A percentile compares a stretch with the other conserved stretches of the same genome.
Evolutionary conservation across 35 echinoderm and acorn worm species (phyloP).

Genomic region (Apostichopus parvimensis): DNA sequence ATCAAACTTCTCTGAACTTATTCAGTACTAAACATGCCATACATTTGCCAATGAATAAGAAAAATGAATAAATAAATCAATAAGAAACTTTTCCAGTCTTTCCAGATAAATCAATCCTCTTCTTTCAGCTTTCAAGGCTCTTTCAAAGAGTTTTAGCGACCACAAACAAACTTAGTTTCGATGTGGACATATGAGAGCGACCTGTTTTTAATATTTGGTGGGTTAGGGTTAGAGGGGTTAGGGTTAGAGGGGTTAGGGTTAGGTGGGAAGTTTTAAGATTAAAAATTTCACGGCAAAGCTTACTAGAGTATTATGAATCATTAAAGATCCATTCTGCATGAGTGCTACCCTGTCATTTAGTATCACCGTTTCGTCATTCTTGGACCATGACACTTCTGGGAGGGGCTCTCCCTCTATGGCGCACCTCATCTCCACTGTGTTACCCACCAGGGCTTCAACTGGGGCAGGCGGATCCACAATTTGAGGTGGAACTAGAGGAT

Average conservation of each 20-base stretch:
- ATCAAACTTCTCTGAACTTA: no score
- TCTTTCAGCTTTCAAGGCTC: no score
- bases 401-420: conserved; percentile 65
- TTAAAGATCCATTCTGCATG: conserved; percentile 74
- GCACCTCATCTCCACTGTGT: conserved; percentile 65
- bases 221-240: no score
- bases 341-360: conserved; percentile 31
- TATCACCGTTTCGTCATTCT: conserved; percentile 49
- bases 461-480: conserved; percentile 51
- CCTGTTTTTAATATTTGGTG: background rate
- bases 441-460: conserved; percentile 1
- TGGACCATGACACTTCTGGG: conserved; percentile 77
- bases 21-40: no score
- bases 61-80: background rate
- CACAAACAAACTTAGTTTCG: background rate
- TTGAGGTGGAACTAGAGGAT: conserved; percentile 69
- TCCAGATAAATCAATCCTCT: no score
- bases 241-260: no score
- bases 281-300: conserved; percentile 1
- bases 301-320: conserved; percentile 75
- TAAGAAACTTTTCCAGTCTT: background rate
- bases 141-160: no score
- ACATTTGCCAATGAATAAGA: no score
- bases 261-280: no score
- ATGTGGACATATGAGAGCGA: no score